A percentile compares a stretch with the other conserved stretches of the same genome.
These are phyloP conservation scores for Myrmecobius fasciatus DNA, from an alignment of 2,113 vertebrate genomes.

Conservation along the genomic window DNA sequence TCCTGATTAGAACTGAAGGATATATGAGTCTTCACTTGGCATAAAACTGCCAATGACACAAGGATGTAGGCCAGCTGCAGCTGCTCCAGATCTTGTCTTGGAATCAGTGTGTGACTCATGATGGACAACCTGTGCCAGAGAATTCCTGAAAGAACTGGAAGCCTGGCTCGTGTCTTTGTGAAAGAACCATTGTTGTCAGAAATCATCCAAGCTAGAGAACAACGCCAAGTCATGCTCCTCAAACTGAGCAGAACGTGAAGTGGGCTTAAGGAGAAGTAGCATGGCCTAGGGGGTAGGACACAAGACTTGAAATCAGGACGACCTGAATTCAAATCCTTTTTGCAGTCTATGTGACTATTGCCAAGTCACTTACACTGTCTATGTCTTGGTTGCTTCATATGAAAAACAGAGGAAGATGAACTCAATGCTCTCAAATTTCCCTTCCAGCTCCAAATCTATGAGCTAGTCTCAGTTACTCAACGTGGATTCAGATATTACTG, in stretches of 20 bases:
- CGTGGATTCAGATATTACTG: background rate
- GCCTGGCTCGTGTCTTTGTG: too few species aligned
- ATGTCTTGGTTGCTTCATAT: background rate
- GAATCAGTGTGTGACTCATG: background rate
- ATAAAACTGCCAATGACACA: background rate
- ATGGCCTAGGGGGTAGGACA: background rate
- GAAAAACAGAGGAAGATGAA: background rate
- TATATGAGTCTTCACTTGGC: rapidly evolving
- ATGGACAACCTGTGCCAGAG: background rate
- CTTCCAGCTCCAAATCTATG: background rate
- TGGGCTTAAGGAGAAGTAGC: background rate
- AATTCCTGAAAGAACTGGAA: background rate
- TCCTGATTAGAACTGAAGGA: background rate
- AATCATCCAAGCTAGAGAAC: background rate
- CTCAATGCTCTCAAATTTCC: background rate
- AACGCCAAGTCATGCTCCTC: background rate
- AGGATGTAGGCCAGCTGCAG: background rate
- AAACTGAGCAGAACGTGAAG: background rate
- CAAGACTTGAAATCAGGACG: background rate
- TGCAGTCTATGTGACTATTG: background rate
- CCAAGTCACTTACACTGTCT: background rate
- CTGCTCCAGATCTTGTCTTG: background rate
- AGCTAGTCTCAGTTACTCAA: background rate
- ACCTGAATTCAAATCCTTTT: background rate
- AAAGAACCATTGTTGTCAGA: background rate